phyloP scores from a whole-genome alignment of 2,888 invertebrate species.

The Agriopis marginaria region DNA sequence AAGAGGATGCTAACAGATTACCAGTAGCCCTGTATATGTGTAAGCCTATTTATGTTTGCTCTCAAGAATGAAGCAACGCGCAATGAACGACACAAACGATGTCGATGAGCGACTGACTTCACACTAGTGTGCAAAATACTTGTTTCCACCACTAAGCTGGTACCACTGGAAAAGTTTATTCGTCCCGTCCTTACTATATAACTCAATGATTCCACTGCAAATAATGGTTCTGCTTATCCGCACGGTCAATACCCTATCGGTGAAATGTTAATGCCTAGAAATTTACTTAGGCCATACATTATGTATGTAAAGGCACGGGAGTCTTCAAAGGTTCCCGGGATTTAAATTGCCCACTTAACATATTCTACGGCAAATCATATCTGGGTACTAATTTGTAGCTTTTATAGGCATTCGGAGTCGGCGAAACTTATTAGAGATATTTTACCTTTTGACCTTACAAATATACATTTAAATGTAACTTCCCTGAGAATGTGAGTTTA shows the following conservation, averaged over 20 bases:
- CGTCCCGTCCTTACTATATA: too few species aligned
- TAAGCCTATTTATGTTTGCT: too few species aligned
- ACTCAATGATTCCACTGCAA: conserved; percentile 63
- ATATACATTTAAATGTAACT: conserved; percentile 26
- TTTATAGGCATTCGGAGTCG: conserved; percentile 18
- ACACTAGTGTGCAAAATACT: too few species aligned
- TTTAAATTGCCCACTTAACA: conserved; percentile 36
- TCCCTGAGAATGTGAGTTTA: conserved; percentile 17
- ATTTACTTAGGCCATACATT: conserved; percentile 29
- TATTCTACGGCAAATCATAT: conserved; percentile 20
- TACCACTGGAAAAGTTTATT: too few species aligned
- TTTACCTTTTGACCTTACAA: conserved; percentile 23
- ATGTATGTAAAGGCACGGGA: conserved; percentile 19
- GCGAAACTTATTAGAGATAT: conserved; percentile 27
- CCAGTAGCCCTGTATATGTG: too few species aligned
- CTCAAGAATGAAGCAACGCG: too few species aligned
- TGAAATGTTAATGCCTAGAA: conserved; percentile 36
- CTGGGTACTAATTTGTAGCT: conserved; percentile 30
- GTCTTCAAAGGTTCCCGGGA: conserved; percentile 22
- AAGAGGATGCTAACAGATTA: too few species aligned
- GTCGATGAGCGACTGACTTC: too few species aligned
- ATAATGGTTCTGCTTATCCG: conserved; percentile 67
- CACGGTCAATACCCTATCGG: conserved; percentile 29
- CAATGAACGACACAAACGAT: too few species aligned
- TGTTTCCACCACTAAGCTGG: too few species aligned